phyloP scores from a whole-genome alignment of 2,113 vertebrate genomes.

The Thermophis baileyi region DNA sequence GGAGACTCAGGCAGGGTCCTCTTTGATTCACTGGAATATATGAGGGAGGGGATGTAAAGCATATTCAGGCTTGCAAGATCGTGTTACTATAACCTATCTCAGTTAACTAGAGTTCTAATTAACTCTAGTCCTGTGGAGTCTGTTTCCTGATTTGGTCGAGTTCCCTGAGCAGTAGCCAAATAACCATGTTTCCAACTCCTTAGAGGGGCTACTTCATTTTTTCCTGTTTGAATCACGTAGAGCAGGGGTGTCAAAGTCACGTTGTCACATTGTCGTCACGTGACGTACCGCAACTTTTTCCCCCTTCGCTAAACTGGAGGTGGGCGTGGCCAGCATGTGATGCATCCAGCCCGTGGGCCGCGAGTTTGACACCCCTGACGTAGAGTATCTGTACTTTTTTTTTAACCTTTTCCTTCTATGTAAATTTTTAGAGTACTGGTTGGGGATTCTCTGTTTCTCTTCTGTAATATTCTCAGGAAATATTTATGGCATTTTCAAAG shows the following conservation, averaged over 20 bases:
- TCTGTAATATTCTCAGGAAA: background rate
- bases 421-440: background rate
- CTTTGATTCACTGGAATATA: background rate
- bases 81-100: background rate
- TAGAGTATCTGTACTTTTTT: background rate
- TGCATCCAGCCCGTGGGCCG: too few relatives aligned
- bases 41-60: background rate
- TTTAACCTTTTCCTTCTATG: background rate
- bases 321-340: too few relatives aligned
- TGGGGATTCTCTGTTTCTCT: background rate
- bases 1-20: background rate
- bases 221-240: background rate
- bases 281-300: too few relatives aligned
- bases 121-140: background rate
- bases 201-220: background rate
- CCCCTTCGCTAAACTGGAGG: too few relatives aligned
- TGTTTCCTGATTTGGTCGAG: background rate
- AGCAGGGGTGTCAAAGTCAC: background rate
- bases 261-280: too few relatives aligned
- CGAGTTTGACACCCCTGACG: too few relatives aligned
- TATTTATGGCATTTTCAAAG: background rate
- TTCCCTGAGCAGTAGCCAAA: background rate
- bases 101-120: background rate
- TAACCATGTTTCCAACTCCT: background rate
- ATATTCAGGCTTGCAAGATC: background rate